Conservation (phyloP, 2,888 invertebrate genomes). For the Erebia ligea region DNA sequence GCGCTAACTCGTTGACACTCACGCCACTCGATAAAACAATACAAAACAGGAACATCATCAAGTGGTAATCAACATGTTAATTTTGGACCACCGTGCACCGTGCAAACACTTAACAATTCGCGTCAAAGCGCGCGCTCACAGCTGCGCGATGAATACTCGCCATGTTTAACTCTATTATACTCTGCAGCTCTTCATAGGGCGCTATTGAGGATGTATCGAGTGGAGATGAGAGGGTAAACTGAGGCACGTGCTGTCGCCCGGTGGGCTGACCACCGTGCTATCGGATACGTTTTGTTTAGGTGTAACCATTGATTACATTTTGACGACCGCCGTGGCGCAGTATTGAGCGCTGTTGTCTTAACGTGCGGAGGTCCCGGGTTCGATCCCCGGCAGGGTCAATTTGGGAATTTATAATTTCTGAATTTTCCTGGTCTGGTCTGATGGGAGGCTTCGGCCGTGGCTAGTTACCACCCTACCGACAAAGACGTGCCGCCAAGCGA, state of each 20-base stretch:
- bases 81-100: constrained; percentile 71
- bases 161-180: constrained; percentile 32
- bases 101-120: constrained; percentile 58
- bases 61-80: constrained; percentile 71
- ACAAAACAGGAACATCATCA: constrained; percentile 61
- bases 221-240: constrained; percentile 59
- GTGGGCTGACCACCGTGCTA: constrained; percentile 54
- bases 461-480: too few relatives aligned
- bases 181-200: constrained; percentile 42
- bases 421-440: too few relatives aligned
- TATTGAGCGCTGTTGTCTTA: too few relatives aligned
- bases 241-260: constrained; percentile 64
- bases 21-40: constrained; percentile 26
- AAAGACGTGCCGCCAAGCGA: too few relatives aligned
- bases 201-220: constrained; percentile 59
- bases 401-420: too few relatives aligned
- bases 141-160: constrained; percentile 53
- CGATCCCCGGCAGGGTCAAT: too few relatives aligned
- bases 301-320: not conserved
- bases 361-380: too few relatives aligned
- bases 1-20: constrained; percentile 26
- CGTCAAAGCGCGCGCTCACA: constrained; percentile 72
- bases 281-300: constrained; percentile 21
- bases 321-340: too few relatives aligned
- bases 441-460: too few relatives aligned